Evolutionary conservation across 2,113 vertebrate genomes (phyloP), one percentile per base, ranked within the genome.

Genomic region (Chloroceryle aenea): DNA sequence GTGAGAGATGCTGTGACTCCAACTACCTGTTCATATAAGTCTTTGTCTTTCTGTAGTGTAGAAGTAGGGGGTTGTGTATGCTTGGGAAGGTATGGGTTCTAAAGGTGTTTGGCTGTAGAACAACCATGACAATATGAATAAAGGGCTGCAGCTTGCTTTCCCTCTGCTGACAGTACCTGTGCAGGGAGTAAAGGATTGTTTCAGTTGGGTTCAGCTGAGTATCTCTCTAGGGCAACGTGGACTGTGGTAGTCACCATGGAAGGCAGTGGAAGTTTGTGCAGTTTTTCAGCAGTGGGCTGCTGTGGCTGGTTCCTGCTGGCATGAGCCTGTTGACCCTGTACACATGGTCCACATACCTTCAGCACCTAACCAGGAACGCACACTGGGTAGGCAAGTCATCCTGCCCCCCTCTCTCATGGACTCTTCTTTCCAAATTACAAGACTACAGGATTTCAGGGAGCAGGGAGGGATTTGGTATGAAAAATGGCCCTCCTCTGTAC

Each of bases 341-440:
- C 23, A 45, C 8, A 25, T 7, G 17, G 38, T 16, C 53, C 43
- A 10, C 3, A 0, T 2, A 7, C 52, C n/a, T 50, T 47, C 25
- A 25, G 67, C 38, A 32, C 32, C 32, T 13, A 1, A 5, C 73
- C 2, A 0, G 1, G 38, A 29, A 0, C 3, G 5, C 42, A 1
- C 4, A 1, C 22, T 2, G 1, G 5, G 34, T 4, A 9, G 50
- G 56, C 16, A 43, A 29, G 56, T 55, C 64, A 68, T 66, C 34
- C 26, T 64, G 52, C 42, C 56, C 16, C 22, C 23, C 40, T 69
- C 10, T 7, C 43, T 45, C 15, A 10, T 22, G 23, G 14, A 22
- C 32, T 75, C 12, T 2, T 78, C 53, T 43, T 79, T 90, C 71
- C 71, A 36, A 34, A n/a, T 48, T 3, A 4, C 36, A 30, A 1